A percentile compares a stretch with the other conserved stretches of the same genome.
phyloP scores from a whole-genome alignment of 2,797 vertebrate species.

The Hirundo rustica region DNA sequence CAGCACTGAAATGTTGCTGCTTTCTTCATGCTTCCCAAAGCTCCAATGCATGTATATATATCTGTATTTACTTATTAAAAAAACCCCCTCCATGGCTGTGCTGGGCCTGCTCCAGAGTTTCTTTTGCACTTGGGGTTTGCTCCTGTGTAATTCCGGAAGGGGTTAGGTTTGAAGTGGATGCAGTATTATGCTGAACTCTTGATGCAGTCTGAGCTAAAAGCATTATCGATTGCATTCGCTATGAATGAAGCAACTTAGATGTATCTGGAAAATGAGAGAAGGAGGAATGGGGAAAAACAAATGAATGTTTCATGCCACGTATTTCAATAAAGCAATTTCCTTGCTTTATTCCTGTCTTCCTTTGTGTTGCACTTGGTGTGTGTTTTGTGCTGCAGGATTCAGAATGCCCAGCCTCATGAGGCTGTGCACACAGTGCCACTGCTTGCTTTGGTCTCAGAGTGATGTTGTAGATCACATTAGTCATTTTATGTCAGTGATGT shows the following conservation, averaged over 20 bases:
- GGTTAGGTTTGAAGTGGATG: neutral
- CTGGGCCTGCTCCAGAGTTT: neutral
- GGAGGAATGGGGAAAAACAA: neutral
- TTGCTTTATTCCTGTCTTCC: neutral
- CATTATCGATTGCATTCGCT: slow-evolving; percentile 43
- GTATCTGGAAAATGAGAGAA: slow-evolving; percentile 10
- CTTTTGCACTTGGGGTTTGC: neutral
- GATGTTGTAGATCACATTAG: rapidly evolving
- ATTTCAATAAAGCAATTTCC: neutral
- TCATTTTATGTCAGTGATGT: neutral
- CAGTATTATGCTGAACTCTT: neutral
- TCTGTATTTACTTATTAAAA: neutral
- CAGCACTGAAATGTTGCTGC: neutral
- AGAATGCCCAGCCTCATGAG: neutral
- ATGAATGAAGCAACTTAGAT: slow-evolving; percentile 36
- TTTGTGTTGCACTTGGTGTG: rapidly evolving
- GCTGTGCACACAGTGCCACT: rapidly evolving
- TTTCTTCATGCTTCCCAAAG: neutral
- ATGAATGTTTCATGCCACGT: slow-evolving; percentile 34
- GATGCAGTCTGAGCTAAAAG: neutral
- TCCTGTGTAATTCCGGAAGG: neutral
- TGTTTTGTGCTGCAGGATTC: neutral
- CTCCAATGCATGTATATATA: rapidly evolving
- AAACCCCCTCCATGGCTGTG: neutral
- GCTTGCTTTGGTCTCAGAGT: neutral